Conservation (phyloP, 2,797 vertebrate species). For the Myotis vivesi region DNA sequence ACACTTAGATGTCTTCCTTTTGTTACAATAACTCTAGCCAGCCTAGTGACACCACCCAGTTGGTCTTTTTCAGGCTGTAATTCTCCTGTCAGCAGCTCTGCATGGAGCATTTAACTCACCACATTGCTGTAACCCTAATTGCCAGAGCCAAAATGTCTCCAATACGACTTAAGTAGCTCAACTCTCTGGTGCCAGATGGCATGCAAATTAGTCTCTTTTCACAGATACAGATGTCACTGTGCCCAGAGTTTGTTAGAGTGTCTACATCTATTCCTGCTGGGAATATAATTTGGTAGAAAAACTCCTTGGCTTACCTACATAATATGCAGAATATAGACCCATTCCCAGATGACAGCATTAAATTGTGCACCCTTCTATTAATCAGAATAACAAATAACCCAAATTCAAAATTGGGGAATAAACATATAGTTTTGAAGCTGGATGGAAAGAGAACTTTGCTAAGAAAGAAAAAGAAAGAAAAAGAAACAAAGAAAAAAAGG, state of each 20-base stretch:
- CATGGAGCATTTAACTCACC: constrained; percentile 62
- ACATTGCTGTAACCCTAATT: constrained; percentile 59
- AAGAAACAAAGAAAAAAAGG: too few species aligned
- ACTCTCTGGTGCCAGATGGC: constrained; percentile 78
- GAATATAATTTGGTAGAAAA: constrained; percentile 62
- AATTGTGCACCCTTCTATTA: neutral
- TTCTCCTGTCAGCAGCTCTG: constrained; percentile 28
- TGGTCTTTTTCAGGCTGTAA: neutral
- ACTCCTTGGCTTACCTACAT: constrained; percentile 17
- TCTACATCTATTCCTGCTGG: constrained; percentile 37
- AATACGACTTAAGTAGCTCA: constrained; percentile 72
- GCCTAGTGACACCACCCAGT: neutral
- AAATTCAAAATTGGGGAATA: constrained; percentile 20
- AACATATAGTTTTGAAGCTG: neutral
- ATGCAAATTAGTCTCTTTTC: constrained; percentile 72
- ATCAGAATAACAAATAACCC: constrained; percentile 34
- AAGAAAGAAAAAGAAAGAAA: neutral
- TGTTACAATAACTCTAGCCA: neutral
- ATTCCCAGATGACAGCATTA: neutral
- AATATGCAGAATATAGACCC: neutral
- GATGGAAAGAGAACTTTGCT: constrained; percentile 37
- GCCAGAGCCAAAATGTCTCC: constrained; percentile 71
- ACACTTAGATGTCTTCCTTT: neutral
- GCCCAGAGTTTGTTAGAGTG: constrained; percentile 66
- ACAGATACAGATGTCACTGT: constrained; percentile 65